These are phyloP conservation scores for Mayetiola destructor DNA, from an alignment of 2,888 invertebrate genomes.

Conservation along the genomic window DNA sequence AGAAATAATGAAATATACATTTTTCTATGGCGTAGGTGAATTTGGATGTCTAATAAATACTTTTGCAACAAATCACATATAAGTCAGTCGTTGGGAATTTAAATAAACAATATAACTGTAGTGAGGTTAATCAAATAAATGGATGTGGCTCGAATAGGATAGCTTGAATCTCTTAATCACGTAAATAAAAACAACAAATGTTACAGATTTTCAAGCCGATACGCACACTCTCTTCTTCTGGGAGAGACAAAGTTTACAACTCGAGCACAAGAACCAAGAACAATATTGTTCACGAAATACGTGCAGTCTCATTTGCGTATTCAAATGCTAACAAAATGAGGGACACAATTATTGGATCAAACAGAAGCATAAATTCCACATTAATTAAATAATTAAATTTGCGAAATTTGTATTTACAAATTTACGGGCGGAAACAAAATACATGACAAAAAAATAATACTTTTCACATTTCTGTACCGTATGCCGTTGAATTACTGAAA, in stretches of 20 bases:
- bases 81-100: constrained; percentile 29
- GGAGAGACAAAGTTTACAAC: background rate
- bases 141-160: constrained; percentile 1
- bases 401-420: background rate
- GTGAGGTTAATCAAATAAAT: constrained; percentile 16
- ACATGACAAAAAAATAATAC: too few species aligned
- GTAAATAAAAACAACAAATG: background rate
- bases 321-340: background rate
- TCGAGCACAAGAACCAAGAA: background rate
- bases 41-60: background rate
- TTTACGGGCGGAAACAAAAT: background rate
- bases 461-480: too few species aligned
- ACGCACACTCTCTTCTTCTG: background rate
- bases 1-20: constrained; percentile 13
- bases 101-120: constrained; percentile 37
- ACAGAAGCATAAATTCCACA: constrained; percentile 7
- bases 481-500: too few species aligned
- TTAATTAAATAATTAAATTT: constrained; percentile 10
- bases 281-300: background rate
- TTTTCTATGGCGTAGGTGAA: background rate
- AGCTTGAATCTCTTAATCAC: background rate
- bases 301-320: background rate
- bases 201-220: background rate
- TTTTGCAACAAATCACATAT: constrained; percentile 12
- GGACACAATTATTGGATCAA: background rate